These are phyloP conservation scores for Echinometra lucunter DNA, from an alignment of 53 echinoderm and acorn worm genomes.

Conservation along the genomic window DNA sequence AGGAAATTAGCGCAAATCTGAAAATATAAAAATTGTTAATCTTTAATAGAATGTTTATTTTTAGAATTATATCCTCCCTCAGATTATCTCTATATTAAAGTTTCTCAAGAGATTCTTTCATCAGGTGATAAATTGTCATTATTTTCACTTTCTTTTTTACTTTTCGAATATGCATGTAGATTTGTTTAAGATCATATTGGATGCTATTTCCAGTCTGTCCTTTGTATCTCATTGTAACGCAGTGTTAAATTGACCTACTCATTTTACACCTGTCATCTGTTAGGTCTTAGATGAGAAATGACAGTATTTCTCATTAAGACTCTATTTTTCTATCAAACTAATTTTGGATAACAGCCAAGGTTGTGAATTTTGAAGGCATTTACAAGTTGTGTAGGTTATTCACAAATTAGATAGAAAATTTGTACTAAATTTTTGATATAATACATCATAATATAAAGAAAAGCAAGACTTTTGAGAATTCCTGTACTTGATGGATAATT, in stretches of 20 bases:
- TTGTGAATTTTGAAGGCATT: not conserved
- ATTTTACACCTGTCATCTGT: not conserved
- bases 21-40: not conserved
- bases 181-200: no score
- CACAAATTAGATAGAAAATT: not conserved
- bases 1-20: not conserved
- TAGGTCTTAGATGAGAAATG: not conserved
- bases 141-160: not conserved
- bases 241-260: no score
- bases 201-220: no score
- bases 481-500: not conserved
- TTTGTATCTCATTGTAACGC: not conserved
- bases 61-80: no score
- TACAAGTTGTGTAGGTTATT: not conserved
- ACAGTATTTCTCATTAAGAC: not conserved
- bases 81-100: not conserved
- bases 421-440: not conserved
- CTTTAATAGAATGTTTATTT: not conserved
- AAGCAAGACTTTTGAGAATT: not conserved
- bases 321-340: not conserved
- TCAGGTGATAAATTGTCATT: not conserved
- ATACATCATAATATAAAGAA: not conserved
- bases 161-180: not conserved
- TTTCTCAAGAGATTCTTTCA: not conserved
- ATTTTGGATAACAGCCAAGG: not conserved